Base-by-base conservation (phyloP, 2,888 invertebrate species). In the Drosophila suboccidentalis region DNA sequence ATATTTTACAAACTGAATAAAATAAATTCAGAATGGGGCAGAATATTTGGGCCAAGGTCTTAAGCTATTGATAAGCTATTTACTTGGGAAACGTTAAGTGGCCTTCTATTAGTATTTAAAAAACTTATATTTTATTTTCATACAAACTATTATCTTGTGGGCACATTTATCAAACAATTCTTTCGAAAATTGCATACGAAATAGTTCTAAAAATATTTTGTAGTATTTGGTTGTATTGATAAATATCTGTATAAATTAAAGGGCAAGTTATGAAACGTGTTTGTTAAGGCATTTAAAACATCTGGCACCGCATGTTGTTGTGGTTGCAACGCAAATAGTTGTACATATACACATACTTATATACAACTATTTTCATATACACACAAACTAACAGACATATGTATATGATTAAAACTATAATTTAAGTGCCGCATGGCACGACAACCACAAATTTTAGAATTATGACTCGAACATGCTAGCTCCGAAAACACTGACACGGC, bases 381-480 rank as follows among this genome's bases (percentile, higher is more conserved):
- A 36, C 11, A 63, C 26, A 54, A 8, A 63, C n/a, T 38, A 1
- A 22, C 4, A 17, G 8, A 38, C 6, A 43, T 34, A 47, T 49
- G 41, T 43, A 72, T 17, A 43, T 39, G 49, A 74, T 71, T 73
- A 71, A 57, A 71, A 59, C 44, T 58, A 55, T 75, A 72, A 80
- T 83, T 82, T 82, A 26, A 74, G 59, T 72, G 32, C 54, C 58
- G 44, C 47, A 47, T 74, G 68, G 70, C 84, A 80, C 64, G 84
- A 66, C 73, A 82, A 80, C 80, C 80, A 51, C 82, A 80, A 76
- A 82, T 84, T 84, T 78, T 84, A 84, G 80, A 80, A 83, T 76
- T 82, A 78, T 83, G 80, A 80, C 82, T 76, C 58, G 73, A 78
- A 76, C 84, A 80, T 51, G 62, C 54, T 49, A 69, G 47, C 19